Percentiles rank a stretch among this genome's conserved stretches.
These are phyloP conservation scores for Syngnathus typhle DNA, from an alignment of 2,113 vertebrate genomes.

Conservation along the genomic window DNA sequence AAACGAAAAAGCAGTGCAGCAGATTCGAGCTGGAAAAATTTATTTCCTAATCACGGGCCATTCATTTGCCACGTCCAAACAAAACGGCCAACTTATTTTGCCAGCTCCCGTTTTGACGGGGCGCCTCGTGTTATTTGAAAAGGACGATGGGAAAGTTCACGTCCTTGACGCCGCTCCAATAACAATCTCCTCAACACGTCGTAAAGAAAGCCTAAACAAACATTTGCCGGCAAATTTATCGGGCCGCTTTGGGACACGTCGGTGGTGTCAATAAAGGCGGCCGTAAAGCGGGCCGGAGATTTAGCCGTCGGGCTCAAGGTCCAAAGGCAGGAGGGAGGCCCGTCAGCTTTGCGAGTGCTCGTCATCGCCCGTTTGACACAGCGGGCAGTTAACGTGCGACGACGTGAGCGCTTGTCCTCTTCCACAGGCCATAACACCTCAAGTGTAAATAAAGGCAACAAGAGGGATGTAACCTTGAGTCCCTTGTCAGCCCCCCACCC, in stretches of 20 bases:
- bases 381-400: conserved; percentile 62
- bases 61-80: not conserved
- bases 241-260: conserved; percentile 69
- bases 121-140: too few species aligned
- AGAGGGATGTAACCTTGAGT: conserved; percentile 92
- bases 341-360: conserved; percentile 67
- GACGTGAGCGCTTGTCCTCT: conserved; percentile 11
- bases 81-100: not conserved
- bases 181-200: not conserved
- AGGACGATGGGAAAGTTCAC: not conserved
- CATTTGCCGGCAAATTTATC: conserved; percentile 65
- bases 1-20: not conserved
- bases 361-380: conserved; percentile 83
- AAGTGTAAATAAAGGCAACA: conserved; percentile 88
- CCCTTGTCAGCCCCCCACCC: conserved; percentile 61
- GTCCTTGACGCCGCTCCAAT: not conserved
- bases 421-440: conserved; percentile 45
- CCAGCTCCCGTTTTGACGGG: too few species aligned
- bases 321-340: conserved; percentile 5
- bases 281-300: conserved; percentile 73
- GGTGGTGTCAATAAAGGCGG: conserved; percentile 75
- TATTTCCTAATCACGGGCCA: too few species aligned
- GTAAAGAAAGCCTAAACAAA: conserved; percentile 62
- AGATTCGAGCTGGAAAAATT: conserved; percentile 31
- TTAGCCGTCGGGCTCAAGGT: conserved; percentile 56